A percentile compares a stretch with the other conserved stretches of the same genome.
phyloP scores from a whole-genome alignment of 2,113 vertebrate species.

The Rhynchomys soricoides region DNA sequence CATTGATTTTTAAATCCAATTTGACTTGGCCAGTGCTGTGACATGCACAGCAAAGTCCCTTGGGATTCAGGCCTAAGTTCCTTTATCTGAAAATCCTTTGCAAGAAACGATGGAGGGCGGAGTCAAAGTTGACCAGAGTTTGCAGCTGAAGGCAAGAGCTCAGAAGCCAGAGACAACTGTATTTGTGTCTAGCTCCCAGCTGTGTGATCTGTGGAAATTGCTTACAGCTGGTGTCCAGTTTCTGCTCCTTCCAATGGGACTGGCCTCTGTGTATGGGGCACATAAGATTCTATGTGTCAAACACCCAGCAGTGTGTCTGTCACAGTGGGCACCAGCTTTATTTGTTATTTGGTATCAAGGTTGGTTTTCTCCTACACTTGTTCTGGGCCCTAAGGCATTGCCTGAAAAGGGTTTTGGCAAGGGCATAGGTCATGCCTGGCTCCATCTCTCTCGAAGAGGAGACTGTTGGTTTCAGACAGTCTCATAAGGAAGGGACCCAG shows the following conservation, averaged over 20 bases:
- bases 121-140: background rate
- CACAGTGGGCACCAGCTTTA: background rate
- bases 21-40: background rate
- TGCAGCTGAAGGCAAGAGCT: background rate
- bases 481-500: background rate
- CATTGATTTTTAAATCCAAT: background rate
- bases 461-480: background rate
- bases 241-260: background rate
- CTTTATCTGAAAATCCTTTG: background rate
- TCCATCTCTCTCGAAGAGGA: background rate
- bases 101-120: accelerated
- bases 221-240: background rate
- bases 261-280: background rate
- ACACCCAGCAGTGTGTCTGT: background rate
- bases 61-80: background rate
- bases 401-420: background rate
- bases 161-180: background rate
- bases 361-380: background rate
- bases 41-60: background rate
- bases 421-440: background rate
- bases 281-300: background rate
- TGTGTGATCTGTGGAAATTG: background rate
- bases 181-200: background rate
- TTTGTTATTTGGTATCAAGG: background rate
- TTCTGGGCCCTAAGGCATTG: background rate